These are phyloP conservation scores for Leptobrachium leishanense DNA, from an alignment of 2,113 vertebrate genomes.

Conservation along the genomic window DNA sequence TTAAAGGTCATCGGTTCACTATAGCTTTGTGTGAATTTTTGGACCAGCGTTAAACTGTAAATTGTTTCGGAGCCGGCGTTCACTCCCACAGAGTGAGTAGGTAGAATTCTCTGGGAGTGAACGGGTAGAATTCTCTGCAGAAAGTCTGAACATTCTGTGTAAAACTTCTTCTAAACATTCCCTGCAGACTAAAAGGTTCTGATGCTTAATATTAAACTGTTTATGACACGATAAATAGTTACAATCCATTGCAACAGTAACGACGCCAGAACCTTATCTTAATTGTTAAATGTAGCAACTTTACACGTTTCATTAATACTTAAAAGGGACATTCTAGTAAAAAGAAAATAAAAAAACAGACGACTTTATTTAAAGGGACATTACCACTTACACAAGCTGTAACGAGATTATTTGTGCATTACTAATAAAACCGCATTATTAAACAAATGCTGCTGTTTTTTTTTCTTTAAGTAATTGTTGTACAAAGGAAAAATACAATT, in stretches of 20 bases:
- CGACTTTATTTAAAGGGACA: too few relatives aligned
- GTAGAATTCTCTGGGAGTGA: slow-evolving; percentile 1
- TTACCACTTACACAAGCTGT: too few relatives aligned
- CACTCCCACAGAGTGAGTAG: slow-evolving; percentile 28
- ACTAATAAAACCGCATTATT: too few relatives aligned
- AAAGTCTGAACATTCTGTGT: neutral
- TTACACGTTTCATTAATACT: too few relatives aligned
- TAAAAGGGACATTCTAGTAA: too few relatives aligned
- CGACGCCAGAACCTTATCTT: too few relatives aligned
- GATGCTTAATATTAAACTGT: neutral
- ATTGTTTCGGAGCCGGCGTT: slow-evolving; percentile 25
- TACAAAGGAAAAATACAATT: too few relatives aligned
- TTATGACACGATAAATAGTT: neutral
- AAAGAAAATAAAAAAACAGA: too few relatives aligned
- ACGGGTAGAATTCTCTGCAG: neutral
- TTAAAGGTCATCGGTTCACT: neutral
- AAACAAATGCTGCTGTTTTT: too few relatives aligned
- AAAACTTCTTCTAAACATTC: neutral
- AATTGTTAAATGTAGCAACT: too few relatives aligned
- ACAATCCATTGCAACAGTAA: neutral
- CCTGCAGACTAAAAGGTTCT: neutral
- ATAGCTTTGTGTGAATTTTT: neutral
- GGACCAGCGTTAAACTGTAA: neutral
- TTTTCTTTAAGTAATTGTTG: too few relatives aligned
- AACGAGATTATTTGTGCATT: too few relatives aligned